Conservation (phyloP, 2,113 vertebrate genomes). For the Saguinus midas region DNA sequence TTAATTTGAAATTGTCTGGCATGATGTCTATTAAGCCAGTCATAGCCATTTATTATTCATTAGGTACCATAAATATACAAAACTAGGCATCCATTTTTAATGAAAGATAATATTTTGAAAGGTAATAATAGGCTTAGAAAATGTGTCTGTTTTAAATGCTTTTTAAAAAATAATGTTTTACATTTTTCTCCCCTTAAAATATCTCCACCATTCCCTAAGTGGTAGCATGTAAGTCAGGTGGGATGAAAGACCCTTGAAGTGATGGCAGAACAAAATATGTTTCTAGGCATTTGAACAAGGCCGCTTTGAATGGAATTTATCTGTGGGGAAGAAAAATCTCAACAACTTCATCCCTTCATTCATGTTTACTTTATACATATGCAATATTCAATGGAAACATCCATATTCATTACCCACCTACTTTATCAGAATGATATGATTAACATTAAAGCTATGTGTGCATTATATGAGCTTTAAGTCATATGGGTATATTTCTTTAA, state of each 20-base stretch:
- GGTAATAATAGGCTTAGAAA: slow-evolving; percentile 40
- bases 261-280: slow-evolving; percentile 27
- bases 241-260: neutral
- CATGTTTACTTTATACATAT: neutral
- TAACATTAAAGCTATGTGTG: neutral
- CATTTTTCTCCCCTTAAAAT: slow-evolving; percentile 30
- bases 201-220: neutral
- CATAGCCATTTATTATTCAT: slow-evolving; percentile 57
- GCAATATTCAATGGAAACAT: neutral
- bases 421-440: neutral
- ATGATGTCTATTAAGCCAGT: slow-evolving; percentile 44
- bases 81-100: slow-evolving; percentile 59
- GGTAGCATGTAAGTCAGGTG: neutral
- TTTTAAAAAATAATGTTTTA: slow-evolving; percentile 35
- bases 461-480: neutral
- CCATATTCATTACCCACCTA: neutral
- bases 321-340: neutral
- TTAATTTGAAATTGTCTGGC: slow-evolving; percentile 49
- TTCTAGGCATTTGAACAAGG: neutral
- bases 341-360: neutral
- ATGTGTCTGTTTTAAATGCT: neutral
- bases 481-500: neutral
- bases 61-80: slow-evolving; percentile 39
- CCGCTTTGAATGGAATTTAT: neutral
- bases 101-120: slow-evolving; percentile 48